A percentile compares a stretch with the other conserved stretches of the same genome.
phyloP scores from a whole-genome alignment of 2,888 invertebrate species.

The Halocaridina rubra region DNA sequence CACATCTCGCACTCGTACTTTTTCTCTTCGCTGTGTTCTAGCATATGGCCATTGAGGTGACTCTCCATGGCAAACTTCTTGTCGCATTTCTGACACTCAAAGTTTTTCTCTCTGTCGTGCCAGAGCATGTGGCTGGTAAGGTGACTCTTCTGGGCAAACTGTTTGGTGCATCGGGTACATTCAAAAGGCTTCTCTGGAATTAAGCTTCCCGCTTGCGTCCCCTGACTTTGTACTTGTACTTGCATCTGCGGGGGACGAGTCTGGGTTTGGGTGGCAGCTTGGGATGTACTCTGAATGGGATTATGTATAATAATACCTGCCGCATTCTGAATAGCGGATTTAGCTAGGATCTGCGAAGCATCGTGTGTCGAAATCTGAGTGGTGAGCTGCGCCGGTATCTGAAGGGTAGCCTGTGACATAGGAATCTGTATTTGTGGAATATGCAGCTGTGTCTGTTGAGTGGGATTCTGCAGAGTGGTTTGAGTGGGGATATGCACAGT shows the following conservation, averaged over 20 bases:
- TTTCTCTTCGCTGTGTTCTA: constrained; percentile 46
- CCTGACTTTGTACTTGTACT: neutral
- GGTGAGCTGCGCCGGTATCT: neutral
- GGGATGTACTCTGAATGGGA: neutral
- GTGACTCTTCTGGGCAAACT: constrained; percentile 50
- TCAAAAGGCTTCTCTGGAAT: constrained; percentile 18
- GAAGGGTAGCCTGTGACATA: neutral
- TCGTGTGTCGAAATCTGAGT: neutral
- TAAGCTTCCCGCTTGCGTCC: neutral
- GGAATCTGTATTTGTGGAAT: neutral
- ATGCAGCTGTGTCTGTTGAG: neutral
- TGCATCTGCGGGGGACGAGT: neutral
- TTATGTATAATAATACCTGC: neutral
- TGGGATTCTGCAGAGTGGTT: neutral
- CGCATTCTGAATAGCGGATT: neutral
- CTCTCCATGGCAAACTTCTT: constrained; percentile 48
- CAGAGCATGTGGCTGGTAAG: constrained; percentile 51
- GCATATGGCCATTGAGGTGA: constrained; percentile 45
- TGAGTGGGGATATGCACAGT: neutral
- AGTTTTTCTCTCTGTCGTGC: constrained; percentile 46
- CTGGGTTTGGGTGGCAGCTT: neutral
- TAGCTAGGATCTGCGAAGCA: neutral
- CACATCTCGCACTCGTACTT: constrained; percentile 38
- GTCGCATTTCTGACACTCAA: constrained; percentile 37
- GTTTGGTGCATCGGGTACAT: constrained; percentile 30